Evolutionary conservation across 2,797 vertebrate genomes (phyloP), one percentile per base, ranked within the genome.

Genomic region (Pseudochromis fuscus): DNA sequence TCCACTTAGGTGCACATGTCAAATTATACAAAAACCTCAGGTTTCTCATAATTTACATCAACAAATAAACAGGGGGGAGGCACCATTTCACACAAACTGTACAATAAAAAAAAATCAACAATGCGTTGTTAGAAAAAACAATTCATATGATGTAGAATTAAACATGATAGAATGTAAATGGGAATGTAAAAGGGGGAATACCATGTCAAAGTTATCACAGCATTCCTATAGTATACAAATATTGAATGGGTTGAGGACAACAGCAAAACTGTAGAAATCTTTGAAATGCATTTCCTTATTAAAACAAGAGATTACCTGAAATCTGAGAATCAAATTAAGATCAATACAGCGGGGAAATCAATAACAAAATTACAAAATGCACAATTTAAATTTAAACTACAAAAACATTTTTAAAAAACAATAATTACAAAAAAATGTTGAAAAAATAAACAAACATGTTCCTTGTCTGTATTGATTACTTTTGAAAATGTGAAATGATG

Each of bases 361-460:
- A 56, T 49, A 35, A 31, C 48, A 81, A 64, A 64, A 72, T 49
- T 84, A 66, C 78, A 78, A 82, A 83, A 83, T 71, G 42, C 82
- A 88, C 75, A 87, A 79, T 84, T 88, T 50, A 85, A 85, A 82
- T 27, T 84, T 62, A 81, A 86, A 44, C 49, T 19, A 63, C 80
- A 83, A 75, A 76, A 77, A 83, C 63, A 58, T 49, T 75, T 44
- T 1, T 23, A 49, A 15, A 51, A 74, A 61, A 81, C 45, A 87
- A 87, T 91, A 91, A 89, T 92, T 92, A 92, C 86, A 90, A 87
- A 88, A 30, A 57, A 81, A 81, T 16, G 61, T 80, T 77, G 40
- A 61, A 82, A 65, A 67, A 83, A 77, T 67, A 64, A 82, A 79
- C 51, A 75, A 82, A 75, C 27, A 46, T 76, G 69, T 75, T 59